These are phyloP conservation scores for Bradypus variegatus DNA, from an alignment of 2,797 vertebrate genomes.

Conservation along the genomic window DNA sequence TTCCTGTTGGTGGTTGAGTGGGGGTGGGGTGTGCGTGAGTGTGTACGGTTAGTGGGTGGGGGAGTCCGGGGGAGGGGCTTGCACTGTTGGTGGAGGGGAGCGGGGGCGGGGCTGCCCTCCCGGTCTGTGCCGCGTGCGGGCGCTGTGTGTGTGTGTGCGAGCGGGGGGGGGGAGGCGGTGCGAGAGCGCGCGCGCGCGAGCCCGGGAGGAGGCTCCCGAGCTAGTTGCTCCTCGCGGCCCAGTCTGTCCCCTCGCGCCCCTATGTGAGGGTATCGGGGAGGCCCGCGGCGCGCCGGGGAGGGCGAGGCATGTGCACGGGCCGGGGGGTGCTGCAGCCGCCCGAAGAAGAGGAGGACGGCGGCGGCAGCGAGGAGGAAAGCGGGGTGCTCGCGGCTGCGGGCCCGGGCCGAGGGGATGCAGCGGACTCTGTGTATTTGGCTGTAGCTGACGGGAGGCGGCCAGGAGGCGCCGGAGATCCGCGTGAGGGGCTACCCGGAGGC, in stretches of 20 bases:
- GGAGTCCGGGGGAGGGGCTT: constrained; percentile 42
- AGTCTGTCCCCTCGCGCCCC: constrained; percentile 57
- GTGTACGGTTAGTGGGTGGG: neutral
- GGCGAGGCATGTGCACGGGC: constrained; percentile 70
- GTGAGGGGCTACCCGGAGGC: constrained; percentile 36
- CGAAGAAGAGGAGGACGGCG: constrained; percentile 57
- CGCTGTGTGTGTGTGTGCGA: neutral
- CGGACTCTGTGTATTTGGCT: constrained; percentile 49
- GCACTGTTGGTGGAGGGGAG: constrained; percentile 5
- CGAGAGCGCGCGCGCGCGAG: constrained; percentile 21
- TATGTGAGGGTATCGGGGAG: constrained; percentile 64
- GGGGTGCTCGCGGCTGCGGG: constrained; percentile 58
- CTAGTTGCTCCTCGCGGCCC: constrained; percentile 60
- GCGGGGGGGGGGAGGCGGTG: neutral
- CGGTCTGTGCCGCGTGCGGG: constrained; percentile 34
- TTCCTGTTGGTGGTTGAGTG: neutral
- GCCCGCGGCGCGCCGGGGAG: constrained; percentile 62
- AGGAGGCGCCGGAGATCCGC: constrained; percentile 9
- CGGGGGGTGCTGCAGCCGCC: constrained; percentile 59
- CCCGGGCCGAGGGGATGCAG: constrained; percentile 62
- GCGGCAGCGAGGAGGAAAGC: constrained; percentile 55
- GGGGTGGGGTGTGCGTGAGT: constrained; percentile 8
- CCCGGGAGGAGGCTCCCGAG: constrained; percentile 47
- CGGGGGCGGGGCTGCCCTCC: constrained; percentile 66
- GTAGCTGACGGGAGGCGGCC: constrained; percentile 48